These are phyloP conservation scores for Drosophila lutescens DNA, from an alignment of 2,888 invertebrate species.

Conservation along the genomic window DNA sequence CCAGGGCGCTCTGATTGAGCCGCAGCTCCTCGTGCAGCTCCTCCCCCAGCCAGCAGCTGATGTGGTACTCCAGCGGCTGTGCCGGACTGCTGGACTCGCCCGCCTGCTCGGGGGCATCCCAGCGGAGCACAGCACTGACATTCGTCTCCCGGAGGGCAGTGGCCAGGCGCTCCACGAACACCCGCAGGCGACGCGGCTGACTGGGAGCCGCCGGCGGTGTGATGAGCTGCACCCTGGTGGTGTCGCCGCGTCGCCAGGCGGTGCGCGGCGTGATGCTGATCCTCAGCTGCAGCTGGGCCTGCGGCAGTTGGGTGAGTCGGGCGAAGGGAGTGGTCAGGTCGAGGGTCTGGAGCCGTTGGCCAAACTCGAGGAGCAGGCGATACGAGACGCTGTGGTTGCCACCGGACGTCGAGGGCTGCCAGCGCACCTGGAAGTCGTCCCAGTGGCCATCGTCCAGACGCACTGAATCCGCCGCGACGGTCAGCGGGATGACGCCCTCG, in stretches of 20 bases:
- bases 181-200: constrained; percentile 89
- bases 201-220: constrained; percentile 93
- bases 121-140: constrained; percentile 89
- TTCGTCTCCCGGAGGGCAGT: constrained; percentile 77
- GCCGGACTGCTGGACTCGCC: constrained; percentile 32
- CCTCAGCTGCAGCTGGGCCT: constrained; percentile 89
- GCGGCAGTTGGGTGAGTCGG: constrained; percentile 80
- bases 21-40: constrained; percentile 63
- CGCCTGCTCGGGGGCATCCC: constrained; percentile 88
- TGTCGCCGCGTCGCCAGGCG: constrained; percentile 91
- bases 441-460: constrained; percentile 89
- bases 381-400: constrained; percentile 93
- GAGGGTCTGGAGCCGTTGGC: constrained; percentile 52
- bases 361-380: constrained; percentile 70
- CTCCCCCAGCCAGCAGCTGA: constrained; percentile 87
- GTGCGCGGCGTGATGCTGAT: constrained; percentile 92
- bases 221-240: constrained; percentile 87
- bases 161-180: constrained; percentile 88
- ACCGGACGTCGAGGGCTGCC: constrained; percentile 90
- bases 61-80: constrained; percentile 86
- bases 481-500: constrained; percentile 90
- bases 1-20: constrained; percentile 73
- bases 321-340: constrained; percentile 82
- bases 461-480: constrained; percentile 88
- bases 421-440: constrained; percentile 92